Conservation (phyloP, 1,140 invertebrate genomes). For the Belonocnema kinseyi region DNA sequence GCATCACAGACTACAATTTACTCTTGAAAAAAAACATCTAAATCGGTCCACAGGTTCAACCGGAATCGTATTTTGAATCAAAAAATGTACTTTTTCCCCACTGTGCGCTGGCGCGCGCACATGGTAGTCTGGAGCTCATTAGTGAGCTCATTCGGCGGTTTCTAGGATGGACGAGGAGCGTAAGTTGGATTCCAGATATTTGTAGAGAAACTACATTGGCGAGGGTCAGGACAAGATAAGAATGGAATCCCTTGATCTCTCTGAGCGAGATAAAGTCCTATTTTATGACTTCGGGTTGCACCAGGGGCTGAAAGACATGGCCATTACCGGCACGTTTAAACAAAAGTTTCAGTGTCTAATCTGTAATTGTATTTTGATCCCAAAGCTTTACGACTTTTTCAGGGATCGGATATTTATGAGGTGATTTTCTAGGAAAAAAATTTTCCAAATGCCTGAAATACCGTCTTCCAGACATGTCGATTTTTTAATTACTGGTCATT, state of each 20-base stretch:
- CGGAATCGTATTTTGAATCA: too few relatives aligned
- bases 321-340: slow-evolving; percentile 19
- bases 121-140: too few relatives aligned
- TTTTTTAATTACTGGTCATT: too few relatives aligned
- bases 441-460: neutral
- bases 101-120: too few relatives aligned
- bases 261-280: neutral
- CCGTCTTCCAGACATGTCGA: neutral
- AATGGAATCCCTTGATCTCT: neutral
- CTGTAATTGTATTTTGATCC: slow-evolving; percentile 20
- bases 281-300: neutral
- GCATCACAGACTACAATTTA: too few relatives aligned
- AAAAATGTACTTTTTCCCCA: too few relatives aligned
- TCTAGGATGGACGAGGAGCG: neutral
- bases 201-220: slow-evolving; percentile 14
- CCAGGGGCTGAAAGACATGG: neutral
- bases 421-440: neutral
- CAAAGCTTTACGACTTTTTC: slow-evolving; percentile 1
- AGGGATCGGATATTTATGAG: neutral
- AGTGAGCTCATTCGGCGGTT: too few relatives aligned
- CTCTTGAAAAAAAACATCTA: too few relatives aligned
- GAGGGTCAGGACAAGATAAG: neutral
- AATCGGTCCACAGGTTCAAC: too few relatives aligned
- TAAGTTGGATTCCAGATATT: slow-evolving; percentile 13
- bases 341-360: neutral